Conservation (phyloP, 2,113 vertebrate species). For the Mus spicilegus region DNA sequence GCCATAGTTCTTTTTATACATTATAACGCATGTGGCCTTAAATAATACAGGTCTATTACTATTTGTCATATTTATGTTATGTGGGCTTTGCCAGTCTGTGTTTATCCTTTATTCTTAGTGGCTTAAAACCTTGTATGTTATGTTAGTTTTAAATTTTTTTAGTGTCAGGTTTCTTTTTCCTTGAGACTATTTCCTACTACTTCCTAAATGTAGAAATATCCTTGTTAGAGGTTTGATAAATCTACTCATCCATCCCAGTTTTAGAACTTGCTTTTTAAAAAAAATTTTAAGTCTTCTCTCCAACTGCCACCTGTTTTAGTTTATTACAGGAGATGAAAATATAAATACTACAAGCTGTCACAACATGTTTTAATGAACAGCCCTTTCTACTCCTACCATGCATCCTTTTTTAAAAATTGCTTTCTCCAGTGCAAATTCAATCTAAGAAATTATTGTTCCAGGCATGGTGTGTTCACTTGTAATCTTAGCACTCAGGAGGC, state of each 20-base stretch:
- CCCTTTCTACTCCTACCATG: slow-evolving; percentile 3
- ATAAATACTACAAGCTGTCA: slow-evolving; percentile 52
- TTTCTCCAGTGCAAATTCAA: background rate
- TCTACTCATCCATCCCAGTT: slow-evolving; percentile 42
- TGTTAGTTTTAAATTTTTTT: slow-evolving; percentile 45
- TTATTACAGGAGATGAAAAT: slow-evolving; percentile 60
- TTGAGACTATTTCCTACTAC: slow-evolving; percentile 50
- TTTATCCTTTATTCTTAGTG: slow-evolving; percentile 60
- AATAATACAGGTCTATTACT: slow-evolving; percentile 3
- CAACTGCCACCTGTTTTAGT: slow-evolving; percentile 59
- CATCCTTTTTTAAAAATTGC: background rate
- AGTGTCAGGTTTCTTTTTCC: slow-evolving; percentile 23
- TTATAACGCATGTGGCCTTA: background rate
- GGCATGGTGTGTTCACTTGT: background rate
- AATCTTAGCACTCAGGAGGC: background rate
- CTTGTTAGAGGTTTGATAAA: slow-evolving; percentile 54
- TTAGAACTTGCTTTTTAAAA: slow-evolving; percentile 52
- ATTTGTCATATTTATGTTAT: slow-evolving; percentile 26
- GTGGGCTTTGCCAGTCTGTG: slow-evolving; percentile 38
- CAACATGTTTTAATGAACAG: slow-evolving; percentile 54
- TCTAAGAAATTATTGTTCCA: background rate
- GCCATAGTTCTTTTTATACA: background rate
- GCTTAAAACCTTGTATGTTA: background rate
- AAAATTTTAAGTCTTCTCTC: slow-evolving; percentile 56
- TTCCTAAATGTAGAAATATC: slow-evolving; percentile 40